phyloP scores from a whole-genome alignment of 2,113 vertebrate species.

The Megatriorchis doriae region DNA sequence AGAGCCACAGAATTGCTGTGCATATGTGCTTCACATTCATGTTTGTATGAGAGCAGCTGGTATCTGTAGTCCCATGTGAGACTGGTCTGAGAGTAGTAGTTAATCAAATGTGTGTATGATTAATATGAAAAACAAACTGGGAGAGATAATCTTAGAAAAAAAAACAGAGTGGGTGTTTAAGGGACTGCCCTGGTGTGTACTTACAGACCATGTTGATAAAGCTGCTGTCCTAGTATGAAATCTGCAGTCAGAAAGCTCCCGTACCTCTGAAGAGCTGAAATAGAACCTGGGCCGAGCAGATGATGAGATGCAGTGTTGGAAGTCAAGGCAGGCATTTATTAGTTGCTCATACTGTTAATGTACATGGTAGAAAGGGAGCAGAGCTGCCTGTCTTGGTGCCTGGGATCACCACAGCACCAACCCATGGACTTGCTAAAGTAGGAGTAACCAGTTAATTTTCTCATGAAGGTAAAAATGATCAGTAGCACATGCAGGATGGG shows the following conservation, averaged over 20 bases:
- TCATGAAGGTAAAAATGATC: neutral
- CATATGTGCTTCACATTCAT: accelerated
- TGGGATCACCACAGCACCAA: neutral
- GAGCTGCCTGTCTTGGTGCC: neutral
- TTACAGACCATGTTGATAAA: accelerated
- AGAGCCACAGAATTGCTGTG: neutral
- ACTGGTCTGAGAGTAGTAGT: neutral
- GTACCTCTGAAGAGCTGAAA: neutral
- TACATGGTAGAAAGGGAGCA: neutral
- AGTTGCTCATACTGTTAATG: neutral
- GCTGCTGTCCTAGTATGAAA: neutral
- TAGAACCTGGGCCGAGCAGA: neutral
- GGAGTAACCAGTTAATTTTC: too few species aligned
- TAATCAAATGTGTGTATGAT: neutral
- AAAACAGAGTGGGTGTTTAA: neutral
- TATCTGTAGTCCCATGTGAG: neutral
- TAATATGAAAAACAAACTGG: neutral
- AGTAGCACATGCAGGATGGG: neutral
- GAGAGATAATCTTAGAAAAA: neutral
- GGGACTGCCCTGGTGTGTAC: neutral
- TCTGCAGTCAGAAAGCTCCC: neutral
- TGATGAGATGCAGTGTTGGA: neutral
- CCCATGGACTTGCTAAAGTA: accelerated
- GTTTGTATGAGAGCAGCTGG: neutral
- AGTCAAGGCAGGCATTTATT: accelerated